phyloP scores from a whole-genome alignment of 1,140 invertebrate genomes.

The Telenomus remus region DNA sequence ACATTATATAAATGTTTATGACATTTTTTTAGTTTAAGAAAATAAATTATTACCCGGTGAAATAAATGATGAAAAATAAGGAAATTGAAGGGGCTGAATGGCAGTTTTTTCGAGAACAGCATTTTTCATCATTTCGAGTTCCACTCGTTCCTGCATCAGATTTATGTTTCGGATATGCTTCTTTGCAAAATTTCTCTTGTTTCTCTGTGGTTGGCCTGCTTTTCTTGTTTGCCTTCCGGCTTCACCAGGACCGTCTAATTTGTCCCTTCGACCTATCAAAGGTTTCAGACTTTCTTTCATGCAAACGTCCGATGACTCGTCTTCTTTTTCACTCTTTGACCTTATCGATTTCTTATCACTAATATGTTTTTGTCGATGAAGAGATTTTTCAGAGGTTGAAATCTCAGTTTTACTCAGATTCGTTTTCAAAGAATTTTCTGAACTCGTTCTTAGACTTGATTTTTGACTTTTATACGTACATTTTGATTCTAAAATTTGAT shows the following conservation, averaged over 20 bases:
- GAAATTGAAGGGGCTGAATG: constrained; percentile 64
- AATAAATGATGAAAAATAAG: constrained; percentile 59
- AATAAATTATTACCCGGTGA: constrained; percentile 47
- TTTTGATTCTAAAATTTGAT: too few relatives aligned
- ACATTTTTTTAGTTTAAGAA: too few relatives aligned
- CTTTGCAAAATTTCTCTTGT: neutral
- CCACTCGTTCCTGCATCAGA: constrained; percentile 22
- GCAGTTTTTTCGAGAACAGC: neutral
- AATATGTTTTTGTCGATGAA: too few relatives aligned
- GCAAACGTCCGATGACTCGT: neutral
- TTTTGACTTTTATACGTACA: too few relatives aligned
- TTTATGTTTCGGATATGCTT: constrained; percentile 13
- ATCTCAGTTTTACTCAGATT: too few relatives aligned
- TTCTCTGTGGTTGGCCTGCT: neutral
- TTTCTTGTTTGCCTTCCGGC: constrained; percentile 3
- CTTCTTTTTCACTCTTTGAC: neutral
- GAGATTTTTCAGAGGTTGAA: too few relatives aligned
- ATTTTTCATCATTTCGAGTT: neutral
- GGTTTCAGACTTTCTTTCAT: constrained; percentile 19
- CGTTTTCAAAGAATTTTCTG: too few relatives aligned
- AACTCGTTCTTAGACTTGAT: too few relatives aligned
- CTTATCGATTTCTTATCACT: too few relatives aligned
- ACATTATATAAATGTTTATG: too few relatives aligned
- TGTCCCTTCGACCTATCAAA: neutral
- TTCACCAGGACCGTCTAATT: constrained; percentile 1